Base-by-base conservation (phyloP, 2,888 invertebrate species). In the Trilocha varians region DNA sequence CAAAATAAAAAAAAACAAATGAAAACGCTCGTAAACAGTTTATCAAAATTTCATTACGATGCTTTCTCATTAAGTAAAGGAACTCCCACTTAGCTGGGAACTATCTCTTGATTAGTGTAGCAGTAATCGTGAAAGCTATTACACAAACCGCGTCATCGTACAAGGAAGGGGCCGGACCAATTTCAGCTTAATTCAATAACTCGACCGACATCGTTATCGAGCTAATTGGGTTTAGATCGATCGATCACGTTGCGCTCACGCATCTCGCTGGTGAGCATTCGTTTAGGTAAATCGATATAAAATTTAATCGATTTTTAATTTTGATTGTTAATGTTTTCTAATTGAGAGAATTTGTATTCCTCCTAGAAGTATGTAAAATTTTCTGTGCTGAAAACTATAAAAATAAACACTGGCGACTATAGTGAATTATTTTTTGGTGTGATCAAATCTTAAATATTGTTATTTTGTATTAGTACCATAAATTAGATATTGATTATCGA, bases 181-280 rank as follows among this genome's bases (percentile, higher is more conserved):
- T 65, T 69, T 71, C 62, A 58, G 67, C 59, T 56, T 77, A 71
- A 74, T 76, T 74, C 63, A 78, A 77, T 76, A 75, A 78, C 77
- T 70, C 62, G 57, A 57, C 58, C 60, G 66, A 65, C 57, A 58
- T 52, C 55, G 67, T 69, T 75, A 77, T 72, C 67, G 57, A 60
- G 57, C 62, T 73, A 71, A 74, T 72, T 74, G 58, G 60, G 62
- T 48, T 59, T 55, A 58, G 53, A 42, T 53, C 69, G 64, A 74
- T 75, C 77, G 70, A 75, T 72, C 74, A 74, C 46, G 52, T 47
- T 59, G 70, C 66, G 73, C 69, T 42, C 43, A 67, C 70, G 78
- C 78, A 75, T 75, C 72, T 72, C 70, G 62, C 60, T 25, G 13
- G 34, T 18, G 15, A 16, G 25, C 18, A 15, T 8, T 11, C 14